phyloP scores from a whole-genome alignment of 2,797 vertebrate genomes.

The Gastrophryne carolinensis region DNA sequence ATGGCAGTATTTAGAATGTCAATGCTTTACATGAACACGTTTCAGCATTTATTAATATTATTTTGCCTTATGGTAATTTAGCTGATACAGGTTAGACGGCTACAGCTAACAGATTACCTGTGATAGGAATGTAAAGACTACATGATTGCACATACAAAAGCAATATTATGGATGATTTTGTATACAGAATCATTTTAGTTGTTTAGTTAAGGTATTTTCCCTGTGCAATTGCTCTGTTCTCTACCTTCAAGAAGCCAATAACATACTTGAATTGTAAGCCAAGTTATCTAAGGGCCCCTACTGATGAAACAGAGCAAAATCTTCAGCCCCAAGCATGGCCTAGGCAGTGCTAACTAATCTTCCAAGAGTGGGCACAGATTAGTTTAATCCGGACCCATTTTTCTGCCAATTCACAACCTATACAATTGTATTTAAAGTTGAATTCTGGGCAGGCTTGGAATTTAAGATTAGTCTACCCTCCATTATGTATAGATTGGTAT shows the following conservation, averaged over 20 bases:
- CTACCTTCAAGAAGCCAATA: neutral
- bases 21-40: neutral
- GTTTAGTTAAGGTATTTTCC: neutral
- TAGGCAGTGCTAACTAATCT: too few relatives aligned
- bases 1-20: neutral
- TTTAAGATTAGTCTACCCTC: too few relatives aligned
- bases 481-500: too few relatives aligned
- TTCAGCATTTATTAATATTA: neutral
- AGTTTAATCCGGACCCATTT: too few relatives aligned
- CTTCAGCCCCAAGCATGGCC: too few relatives aligned
- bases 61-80: constrained; percentile 9
- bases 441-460: too few relatives aligned
- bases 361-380: too few relatives aligned
- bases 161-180: neutral
- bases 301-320: too few relatives aligned
- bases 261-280: too few relatives aligned
- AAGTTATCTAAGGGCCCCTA: too few relatives aligned
- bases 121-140: neutral
- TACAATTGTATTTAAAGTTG: too few relatives aligned
- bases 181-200: neutral
- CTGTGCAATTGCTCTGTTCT: neutral
- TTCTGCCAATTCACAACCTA: too few relatives aligned
- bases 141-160: constrained; percentile 9
- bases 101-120: neutral
- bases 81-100: neutral